Base-by-base conservation (phyloP, 2,888 invertebrate species). In the Diarsia mendica region DNA sequence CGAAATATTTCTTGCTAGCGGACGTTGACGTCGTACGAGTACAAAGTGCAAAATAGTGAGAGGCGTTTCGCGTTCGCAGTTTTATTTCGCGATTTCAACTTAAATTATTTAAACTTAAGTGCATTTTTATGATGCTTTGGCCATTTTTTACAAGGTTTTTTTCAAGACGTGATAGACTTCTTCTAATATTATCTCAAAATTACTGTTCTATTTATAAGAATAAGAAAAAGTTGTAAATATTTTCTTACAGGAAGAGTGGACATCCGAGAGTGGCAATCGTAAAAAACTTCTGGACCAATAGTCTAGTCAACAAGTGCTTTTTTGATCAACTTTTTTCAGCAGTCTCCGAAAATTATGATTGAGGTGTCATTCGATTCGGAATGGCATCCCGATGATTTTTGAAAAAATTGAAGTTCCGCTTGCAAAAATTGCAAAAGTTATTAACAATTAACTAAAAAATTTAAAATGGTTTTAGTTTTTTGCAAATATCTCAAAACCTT, bases 81-180 rank as follows among this genome's bases (percentile, higher is more conserved):
- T 60, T 72, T 39, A 69, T n/a, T 71, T 58, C 20, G 23, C 15
- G 20, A 13, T 4, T 33, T 72, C 44, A 15, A 51, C 80, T 44
- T 51, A 44, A 28, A 15, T 48, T 28, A 28, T 6, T 33, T 33
- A 15, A 11, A 28, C 28, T 11, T 44, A 15, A 58, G 28, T 58
- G 23, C 23, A 48, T 44, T 9, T 55, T 46, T 48, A 6, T 48
- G 46, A 74, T 20, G 46, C 20, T n/a, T n/a, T 13, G 6, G n/a
- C 1, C 6, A 23, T n/a, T n/a, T 46, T 72, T 20, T 18, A 58
- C 8, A 15, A 33, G 11, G 23, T 44, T 73, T 48, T 39, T 10
- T 39, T 6, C 10, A 63, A 77, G 9, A 46, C 20, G 23, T 11
- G 18, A 75, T 13, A 20, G 18, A 49, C 18, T 28, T 53, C 39